Conservation (phyloP, 2,113 vertebrate genomes). For the Archocentrus centrarchus region DNA sequence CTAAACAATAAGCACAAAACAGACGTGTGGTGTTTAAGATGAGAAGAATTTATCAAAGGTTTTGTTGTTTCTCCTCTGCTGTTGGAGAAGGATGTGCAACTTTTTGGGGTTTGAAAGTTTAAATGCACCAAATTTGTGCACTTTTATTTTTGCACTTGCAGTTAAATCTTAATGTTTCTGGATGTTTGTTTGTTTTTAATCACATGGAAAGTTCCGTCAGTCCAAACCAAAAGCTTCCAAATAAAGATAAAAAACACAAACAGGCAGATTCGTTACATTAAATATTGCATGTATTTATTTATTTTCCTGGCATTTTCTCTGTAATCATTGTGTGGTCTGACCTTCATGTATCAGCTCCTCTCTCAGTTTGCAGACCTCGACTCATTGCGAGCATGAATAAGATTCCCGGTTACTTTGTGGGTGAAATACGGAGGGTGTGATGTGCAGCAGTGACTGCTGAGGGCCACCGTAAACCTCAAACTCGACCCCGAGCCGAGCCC, state of each 20-base stretch:
- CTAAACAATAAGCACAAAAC: not conserved
- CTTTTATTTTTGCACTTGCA: too few relatives aligned
- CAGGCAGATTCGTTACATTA: too few relatives aligned
- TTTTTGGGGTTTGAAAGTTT: too few relatives aligned
- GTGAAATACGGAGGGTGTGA: not conserved
- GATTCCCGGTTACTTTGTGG: slow-evolving; percentile 22
- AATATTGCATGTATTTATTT: not conserved
- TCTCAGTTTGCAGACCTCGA: not conserved
- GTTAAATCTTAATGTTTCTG: too few relatives aligned
- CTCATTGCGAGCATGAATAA: slow-evolving; percentile 3
- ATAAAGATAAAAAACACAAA: too few relatives aligned
- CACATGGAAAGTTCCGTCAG: too few relatives aligned
- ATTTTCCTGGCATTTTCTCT: not conserved
- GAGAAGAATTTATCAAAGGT: not conserved
- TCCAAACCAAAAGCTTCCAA: too few relatives aligned
- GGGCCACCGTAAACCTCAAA: slow-evolving; percentile 3
- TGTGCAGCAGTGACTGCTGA: not conserved
- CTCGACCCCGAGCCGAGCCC: not conserved
- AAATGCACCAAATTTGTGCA: too few relatives aligned
- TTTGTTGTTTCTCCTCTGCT: not conserved
- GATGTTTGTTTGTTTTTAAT: too few relatives aligned
- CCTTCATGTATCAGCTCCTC: not conserved
- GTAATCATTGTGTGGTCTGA: too few relatives aligned
- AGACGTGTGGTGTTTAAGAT: not conserved
- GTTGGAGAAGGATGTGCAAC: not conserved